A percentile compares a stretch with the other conserved stretches of the same genome.
These are phyloP conservation scores for Thymelicus sylvestris DNA, from an alignment of 2,888 invertebrate species.

Conservation along the genomic window DNA sequence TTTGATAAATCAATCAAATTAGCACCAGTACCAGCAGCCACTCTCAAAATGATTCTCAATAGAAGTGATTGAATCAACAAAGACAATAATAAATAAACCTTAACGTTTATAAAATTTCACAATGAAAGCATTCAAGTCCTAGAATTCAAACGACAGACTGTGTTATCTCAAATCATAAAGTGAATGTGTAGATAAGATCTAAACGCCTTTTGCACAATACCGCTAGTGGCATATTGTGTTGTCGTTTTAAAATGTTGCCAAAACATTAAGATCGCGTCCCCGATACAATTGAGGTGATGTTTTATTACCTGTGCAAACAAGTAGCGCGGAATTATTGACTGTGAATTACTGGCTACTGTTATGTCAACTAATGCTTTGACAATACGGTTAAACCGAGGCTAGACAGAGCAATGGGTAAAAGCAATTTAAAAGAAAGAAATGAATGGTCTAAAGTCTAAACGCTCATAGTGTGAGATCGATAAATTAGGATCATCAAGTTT, in stretches of 20 bases:
- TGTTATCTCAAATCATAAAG: slow-evolving; percentile 48
- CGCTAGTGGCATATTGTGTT: slow-evolving; percentile 49
- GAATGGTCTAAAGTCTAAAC: too few relatives aligned
- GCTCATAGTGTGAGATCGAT: too few relatives aligned
- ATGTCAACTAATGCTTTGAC: too few relatives aligned
- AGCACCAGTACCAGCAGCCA: background rate
- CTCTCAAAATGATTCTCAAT: slow-evolving; percentile 18
- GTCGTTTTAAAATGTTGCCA: slow-evolving; percentile 55
- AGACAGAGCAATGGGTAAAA: too few relatives aligned
- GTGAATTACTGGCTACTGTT: background rate
- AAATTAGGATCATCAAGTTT: too few relatives aligned
- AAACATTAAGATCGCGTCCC: slow-evolving; percentile 43
- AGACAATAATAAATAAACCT: slow-evolving; percentile 17
- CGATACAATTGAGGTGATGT: slow-evolving; percentile 19
- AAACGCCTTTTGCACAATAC: slow-evolving; percentile 52
- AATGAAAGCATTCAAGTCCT: slow-evolving; percentile 36
- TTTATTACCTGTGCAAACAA: slow-evolving; percentile 7
- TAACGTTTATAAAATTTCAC: slow-evolving; percentile 32
- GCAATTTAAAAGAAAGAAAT: too few relatives aligned
- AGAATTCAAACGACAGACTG: slow-evolving; percentile 47
- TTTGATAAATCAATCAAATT: slow-evolving; percentile 34
- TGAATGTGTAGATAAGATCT: slow-evolving; percentile 45
- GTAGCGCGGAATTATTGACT: slow-evolving; percentile 15
- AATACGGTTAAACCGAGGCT: too few relatives aligned
- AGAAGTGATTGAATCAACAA: slow-evolving; percentile 25